Conservation (phyloP, 2,113 vertebrate genomes). For the Hiodon alosoides region DNA sequence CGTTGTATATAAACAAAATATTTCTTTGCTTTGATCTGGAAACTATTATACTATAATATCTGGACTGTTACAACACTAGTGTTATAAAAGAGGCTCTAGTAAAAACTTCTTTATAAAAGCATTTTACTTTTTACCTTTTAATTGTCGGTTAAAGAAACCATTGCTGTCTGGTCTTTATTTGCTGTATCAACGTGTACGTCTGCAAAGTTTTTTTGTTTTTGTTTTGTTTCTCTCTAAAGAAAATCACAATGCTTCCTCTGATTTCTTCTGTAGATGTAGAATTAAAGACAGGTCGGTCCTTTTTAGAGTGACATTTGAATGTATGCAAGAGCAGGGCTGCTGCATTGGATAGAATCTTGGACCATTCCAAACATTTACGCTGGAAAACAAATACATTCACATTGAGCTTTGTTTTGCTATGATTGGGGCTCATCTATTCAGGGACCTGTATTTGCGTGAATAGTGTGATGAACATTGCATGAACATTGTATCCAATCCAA, state of each 20-base stretch:
- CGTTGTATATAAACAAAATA: slow-evolving; percentile 14
- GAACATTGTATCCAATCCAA: not conserved
- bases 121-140: not conserved
- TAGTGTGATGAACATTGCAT: not conserved
- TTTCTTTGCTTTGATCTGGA: slow-evolving; percentile 13
- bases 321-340: not conserved
- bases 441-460: not conserved
- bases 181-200: not conserved
- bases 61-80: slow-evolving; percentile 19
- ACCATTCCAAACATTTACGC: not conserved
- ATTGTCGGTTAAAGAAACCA: no score
- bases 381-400: no score
- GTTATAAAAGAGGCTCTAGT: slow-evolving; percentile 11
- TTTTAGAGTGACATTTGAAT: not conserved
- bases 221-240: not conserved
- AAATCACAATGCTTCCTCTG: not conserved
- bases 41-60: not conserved
- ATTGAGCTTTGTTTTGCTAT: no score
- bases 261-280: not conserved
- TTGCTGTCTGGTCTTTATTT: not conserved
- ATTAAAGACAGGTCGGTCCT: not conserved
- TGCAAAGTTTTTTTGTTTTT: not conserved
- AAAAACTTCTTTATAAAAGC: not conserved
- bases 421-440: not conserved
- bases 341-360: not conserved